Evolutionary conservation across 2,888 invertebrate genomes (phyloP).

Genomic region (Aleiodes testaceus): DNA sequence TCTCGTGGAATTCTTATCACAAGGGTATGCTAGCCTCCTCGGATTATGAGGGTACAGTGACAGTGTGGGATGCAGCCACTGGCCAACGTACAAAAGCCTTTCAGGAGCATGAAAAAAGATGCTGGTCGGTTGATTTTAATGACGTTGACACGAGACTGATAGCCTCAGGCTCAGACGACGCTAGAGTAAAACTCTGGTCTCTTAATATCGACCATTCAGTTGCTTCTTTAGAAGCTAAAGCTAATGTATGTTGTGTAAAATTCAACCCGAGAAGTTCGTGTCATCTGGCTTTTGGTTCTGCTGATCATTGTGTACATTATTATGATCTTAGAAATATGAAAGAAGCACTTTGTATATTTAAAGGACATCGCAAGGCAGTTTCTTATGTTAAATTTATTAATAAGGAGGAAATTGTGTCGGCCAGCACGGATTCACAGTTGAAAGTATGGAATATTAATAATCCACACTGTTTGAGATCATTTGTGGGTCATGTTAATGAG

Average conservation of each 20-base stretch:
- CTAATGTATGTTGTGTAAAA: slow-evolving; percentile 96
- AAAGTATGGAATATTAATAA: slow-evolving; percentile 92
- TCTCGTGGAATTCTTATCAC: slow-evolving; percentile 95
- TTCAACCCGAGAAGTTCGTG: slow-evolving; percentile 89
- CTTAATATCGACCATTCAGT: slow-evolving; percentile 90
- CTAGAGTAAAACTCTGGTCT: slow-evolving; percentile 94
- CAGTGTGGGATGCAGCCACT: slow-evolving; percentile 92
- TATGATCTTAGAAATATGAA: slow-evolving; percentile 92
- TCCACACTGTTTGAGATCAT: slow-evolving; percentile 86
- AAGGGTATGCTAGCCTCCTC: slow-evolving; percentile 91
- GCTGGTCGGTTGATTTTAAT: slow-evolving; percentile 97
- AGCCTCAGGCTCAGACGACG: slow-evolving; percentile 94
- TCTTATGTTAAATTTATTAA: slow-evolving; percentile 95
- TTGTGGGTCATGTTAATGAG: slow-evolving; percentile 94
- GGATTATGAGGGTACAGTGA: slow-evolving; percentile 95
- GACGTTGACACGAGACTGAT: slow-evolving; percentile 90
- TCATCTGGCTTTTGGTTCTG: slow-evolving; percentile 95
- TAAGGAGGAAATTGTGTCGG: slow-evolving; percentile 89
- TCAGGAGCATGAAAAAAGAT: slow-evolving; percentile 94
- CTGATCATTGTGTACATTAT: slow-evolving; percentile 97
- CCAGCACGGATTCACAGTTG: slow-evolving; percentile 92
- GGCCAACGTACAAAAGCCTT: slow-evolving; percentile 83
- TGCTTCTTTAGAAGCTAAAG: slow-evolving; percentile 91
- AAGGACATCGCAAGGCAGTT: slow-evolving; percentile 94
- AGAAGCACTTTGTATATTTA: slow-evolving; percentile 86